Evolutionary conservation across 2,888 invertebrate species (phyloP), one percentile per base, ranked within the genome.

Genomic region (Liopterus haemorrhoidalis): DNA sequence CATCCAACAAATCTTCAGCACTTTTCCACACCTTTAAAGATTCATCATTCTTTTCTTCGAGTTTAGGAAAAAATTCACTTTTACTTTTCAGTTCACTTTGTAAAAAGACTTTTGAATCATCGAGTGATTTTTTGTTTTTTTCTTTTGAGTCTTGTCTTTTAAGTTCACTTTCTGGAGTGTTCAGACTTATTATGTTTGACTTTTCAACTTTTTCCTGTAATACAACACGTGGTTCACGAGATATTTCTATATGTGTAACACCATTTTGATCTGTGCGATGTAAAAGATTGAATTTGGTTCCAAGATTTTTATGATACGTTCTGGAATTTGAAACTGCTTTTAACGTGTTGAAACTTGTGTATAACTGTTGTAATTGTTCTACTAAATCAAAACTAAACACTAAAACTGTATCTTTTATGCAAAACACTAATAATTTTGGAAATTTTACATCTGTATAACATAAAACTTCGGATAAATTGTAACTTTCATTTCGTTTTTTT

Each of bases 191-290:
- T 43, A 70, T 66, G 53, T 52, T 56, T 40, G 56, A 55, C 33
- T 58, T 59, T 5, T 40, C 30, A 18, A 41, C 31, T n/a, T 50
- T 36, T 12, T 37, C 21, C 22, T 41, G 43, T 25, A 50, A 31
- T 28, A 45, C 46, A 19, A 52, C 53, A 38, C 54, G 53, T n/a
- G 61, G 55, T 41, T 59, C 56, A 37, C 61, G 57, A 14, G 62
- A 61, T 14, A 73, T 69, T 51, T 72, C 70, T 40, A 73, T 71
- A 52, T 73, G 72, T 2, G 72, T 73, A 2, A 72, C 64, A 4
- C 72, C 72, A 55, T 72, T 70, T 12, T 62, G 62, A 52, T 72
- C 72, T 18, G 70, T 71, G 31, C 70, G 61, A 49, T 72, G 71
- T 14, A 72, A 54, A 32, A 72, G 55, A 54, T 70, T 71, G 54